These are phyloP conservation scores for Neoarius graeffei DNA, from an alignment of 2,113 vertebrate species.

Conservation along the genomic window DNA sequence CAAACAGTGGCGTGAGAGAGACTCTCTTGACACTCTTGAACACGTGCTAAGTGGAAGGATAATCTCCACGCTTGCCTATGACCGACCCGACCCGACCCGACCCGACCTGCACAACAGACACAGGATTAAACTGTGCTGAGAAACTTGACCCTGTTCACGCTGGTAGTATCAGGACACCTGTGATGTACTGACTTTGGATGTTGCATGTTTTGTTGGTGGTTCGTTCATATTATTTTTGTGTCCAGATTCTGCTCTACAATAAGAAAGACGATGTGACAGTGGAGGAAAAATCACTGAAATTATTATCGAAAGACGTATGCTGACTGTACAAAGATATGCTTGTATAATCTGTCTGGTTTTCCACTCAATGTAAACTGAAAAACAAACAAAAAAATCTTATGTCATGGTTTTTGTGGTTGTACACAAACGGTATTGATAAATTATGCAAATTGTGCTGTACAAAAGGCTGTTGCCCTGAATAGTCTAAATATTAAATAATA, in stretches of 20 bases:
- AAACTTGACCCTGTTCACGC: slow-evolving; percentile 68
- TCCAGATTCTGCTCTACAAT: slow-evolving; percentile 76
- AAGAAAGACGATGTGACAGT: slow-evolving; percentile 62
- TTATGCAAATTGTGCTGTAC: slow-evolving; percentile 97
- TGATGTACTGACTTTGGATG: slow-evolving; percentile 90
- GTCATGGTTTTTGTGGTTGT: slow-evolving; percentile 97
- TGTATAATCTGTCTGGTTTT: slow-evolving; percentile 94
- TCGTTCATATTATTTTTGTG: slow-evolving; percentile 81
- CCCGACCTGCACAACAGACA: slow-evolving; percentile 61
- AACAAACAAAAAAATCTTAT: slow-evolving; percentile 62
- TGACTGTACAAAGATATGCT: slow-evolving; percentile 90
- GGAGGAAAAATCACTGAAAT: slow-evolving; percentile 70
- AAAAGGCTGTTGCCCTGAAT: slow-evolving; percentile 87
- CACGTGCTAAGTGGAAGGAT: slow-evolving; percentile 43
- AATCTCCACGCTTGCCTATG: slow-evolving; percentile 45
- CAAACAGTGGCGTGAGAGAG: slow-evolving; percentile 27
- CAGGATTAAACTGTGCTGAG: slow-evolving; percentile 52
- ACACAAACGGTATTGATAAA: slow-evolving; percentile 93
- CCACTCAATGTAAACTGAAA: slow-evolving; percentile 87
- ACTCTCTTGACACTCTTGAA: slow-evolving; percentile 33
- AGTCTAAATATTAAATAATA: slow-evolving; percentile 93
- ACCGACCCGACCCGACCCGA: slow-evolving; percentile 52
- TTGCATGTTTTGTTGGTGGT: slow-evolving; percentile 95
- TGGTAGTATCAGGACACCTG: slow-evolving; percentile 80
- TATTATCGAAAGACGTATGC: slow-evolving; percentile 73